A percentile compares a stretch with the other conserved stretches of the same genome.
Conservation (phyloP, 2,888 invertebrate genomes). For the Cabera pusaria region DNA sequence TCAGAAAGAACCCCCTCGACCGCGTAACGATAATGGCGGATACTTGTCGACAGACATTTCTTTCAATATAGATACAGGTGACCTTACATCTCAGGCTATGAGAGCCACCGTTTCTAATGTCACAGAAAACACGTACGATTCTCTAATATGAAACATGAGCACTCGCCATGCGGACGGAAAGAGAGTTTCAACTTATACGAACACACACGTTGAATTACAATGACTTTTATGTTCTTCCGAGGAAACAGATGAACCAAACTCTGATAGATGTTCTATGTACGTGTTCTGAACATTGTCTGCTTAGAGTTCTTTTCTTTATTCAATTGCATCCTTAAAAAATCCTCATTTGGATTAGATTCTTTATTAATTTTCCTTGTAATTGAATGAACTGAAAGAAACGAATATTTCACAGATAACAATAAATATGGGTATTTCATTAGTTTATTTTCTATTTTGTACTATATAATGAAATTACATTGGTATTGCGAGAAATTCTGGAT, state of each 20-base stretch:
- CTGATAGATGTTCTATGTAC: constrained; percentile 25
- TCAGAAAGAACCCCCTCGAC: constrained; percentile 12
- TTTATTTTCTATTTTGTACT: constrained; percentile 10
- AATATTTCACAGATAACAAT: constrained; percentile 4
- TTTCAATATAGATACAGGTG: constrained; percentile 14
- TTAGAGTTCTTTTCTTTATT: constrained; percentile 9
- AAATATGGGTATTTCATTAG: too few species aligned
- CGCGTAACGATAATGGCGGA: constrained; percentile 12
- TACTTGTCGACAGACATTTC: constrained; percentile 16
- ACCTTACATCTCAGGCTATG: constrained; percentile 22
- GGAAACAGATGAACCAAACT: constrained; percentile 27
- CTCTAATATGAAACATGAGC: constrained; percentile 45
- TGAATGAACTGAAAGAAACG: too few species aligned
- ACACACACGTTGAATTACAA: constrained; percentile 54
- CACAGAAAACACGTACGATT: constrained; percentile 40
- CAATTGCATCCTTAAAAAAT: neutral
- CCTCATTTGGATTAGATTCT: constrained; percentile 10
- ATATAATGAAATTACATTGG: constrained; percentile 13
- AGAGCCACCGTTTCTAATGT: constrained; percentile 35
- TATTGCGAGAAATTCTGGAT: constrained; percentile 15
- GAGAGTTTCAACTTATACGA: constrained; percentile 47
- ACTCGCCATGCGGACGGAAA: constrained; percentile 46
- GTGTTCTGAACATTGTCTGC: constrained; percentile 13
- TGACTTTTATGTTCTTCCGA: constrained; percentile 38
- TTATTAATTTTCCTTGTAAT: too few species aligned